Conservation (phyloP, 2,113 vertebrate genomes). For the Mustela nigripes region DNA sequence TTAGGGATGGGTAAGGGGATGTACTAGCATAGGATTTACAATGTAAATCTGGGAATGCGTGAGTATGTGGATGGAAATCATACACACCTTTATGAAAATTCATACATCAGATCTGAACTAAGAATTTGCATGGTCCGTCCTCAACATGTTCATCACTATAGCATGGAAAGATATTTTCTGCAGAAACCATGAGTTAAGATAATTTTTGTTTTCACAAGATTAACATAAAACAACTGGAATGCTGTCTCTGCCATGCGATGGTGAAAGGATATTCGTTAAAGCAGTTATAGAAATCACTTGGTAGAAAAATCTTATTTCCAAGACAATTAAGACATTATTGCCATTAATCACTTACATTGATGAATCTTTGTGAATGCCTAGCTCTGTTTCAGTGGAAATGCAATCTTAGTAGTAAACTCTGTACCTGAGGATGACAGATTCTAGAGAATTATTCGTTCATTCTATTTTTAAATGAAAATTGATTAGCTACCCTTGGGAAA, state of each 20-base stretch:
- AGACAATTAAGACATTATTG: neutral
- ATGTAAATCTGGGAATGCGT: neutral
- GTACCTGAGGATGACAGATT: neutral
- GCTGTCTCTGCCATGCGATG: neutral
- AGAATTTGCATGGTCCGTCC: neutral
- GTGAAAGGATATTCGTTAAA: neutral
- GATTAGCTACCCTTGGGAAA: neutral
- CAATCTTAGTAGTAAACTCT: neutral
- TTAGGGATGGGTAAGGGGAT: neutral
- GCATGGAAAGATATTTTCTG: neutral
- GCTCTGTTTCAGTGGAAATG: neutral
- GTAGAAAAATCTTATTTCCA: neutral
- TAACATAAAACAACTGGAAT: neutral
- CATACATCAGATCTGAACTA: too few species aligned
- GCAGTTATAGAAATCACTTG: neutral
- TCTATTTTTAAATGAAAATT: constrained; percentile 28
- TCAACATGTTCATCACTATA: neutral
- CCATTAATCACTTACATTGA: neutral
- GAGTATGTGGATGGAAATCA: neutral
- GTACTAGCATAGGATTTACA: too few species aligned
- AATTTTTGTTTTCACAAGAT: neutral
- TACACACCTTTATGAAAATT: neutral
- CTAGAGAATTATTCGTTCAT: neutral
- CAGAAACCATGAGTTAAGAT: neutral
- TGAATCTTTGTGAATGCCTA: neutral